phyloP scores from a whole-genome alignment of 2,888 invertebrate genomes.

The Agriotes lineatus region DNA sequence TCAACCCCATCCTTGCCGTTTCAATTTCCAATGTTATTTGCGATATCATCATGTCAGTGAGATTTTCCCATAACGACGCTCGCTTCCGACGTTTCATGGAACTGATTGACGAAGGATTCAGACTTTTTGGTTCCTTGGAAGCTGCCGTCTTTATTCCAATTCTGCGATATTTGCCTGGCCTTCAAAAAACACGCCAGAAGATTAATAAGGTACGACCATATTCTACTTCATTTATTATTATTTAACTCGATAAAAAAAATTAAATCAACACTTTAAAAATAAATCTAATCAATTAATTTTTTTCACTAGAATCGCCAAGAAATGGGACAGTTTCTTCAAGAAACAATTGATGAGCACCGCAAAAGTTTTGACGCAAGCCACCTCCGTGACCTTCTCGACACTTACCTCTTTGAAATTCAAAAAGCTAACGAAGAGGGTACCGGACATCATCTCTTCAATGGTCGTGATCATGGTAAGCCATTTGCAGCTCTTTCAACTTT shows the following conservation, averaged over 20 bases:
- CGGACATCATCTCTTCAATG: constrained; percentile 81
- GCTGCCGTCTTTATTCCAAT: constrained; percentile 88
- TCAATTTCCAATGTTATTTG: constrained; percentile 93
- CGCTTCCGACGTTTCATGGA: constrained; percentile 84
- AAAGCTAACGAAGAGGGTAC: constrained; percentile 84
- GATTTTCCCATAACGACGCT: constrained; percentile 83
- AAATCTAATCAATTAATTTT: background rate
- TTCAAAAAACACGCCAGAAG: constrained; percentile 69
- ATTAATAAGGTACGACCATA: constrained; percentile 67
- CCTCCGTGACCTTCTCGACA: constrained; percentile 87
- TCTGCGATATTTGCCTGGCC: constrained; percentile 74
- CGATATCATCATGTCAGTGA: constrained; percentile 89
- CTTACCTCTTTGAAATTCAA: constrained; percentile 87
- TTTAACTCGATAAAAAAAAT: too few relatives aligned
- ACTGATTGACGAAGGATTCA: constrained; percentile 93
- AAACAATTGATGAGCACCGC: constrained; percentile 85
- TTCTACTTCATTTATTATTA: constrained; percentile 37
- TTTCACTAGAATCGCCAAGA: constrained; percentile 78
- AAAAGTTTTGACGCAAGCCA: constrained; percentile 80
- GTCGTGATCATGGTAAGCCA: constrained; percentile 85
- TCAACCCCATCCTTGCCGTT: constrained; percentile 82
- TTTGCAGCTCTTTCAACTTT: constrained; percentile 11
- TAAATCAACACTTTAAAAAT: too few relatives aligned
- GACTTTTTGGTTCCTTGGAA: constrained; percentile 85
- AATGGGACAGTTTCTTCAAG: constrained; percentile 88